phyloP scores from a whole-genome alignment of 1,140 invertebrate species.

The Agrypnia vestita region DNA sequence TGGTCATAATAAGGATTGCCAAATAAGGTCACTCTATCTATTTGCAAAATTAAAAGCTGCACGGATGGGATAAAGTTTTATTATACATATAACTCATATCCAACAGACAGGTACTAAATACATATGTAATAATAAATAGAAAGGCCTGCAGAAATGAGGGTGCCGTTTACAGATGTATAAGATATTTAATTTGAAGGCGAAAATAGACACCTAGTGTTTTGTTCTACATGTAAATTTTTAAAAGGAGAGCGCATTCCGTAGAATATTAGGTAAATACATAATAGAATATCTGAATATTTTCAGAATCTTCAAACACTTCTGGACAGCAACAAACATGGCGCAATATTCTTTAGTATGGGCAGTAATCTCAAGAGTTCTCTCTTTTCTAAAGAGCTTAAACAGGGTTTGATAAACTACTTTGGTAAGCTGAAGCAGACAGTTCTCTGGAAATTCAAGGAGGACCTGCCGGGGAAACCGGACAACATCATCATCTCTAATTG shows the following conservation, averaged over 20 bases:
- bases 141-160: too few species aligned
- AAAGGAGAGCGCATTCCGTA: too few species aligned
- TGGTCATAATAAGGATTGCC: too few species aligned
- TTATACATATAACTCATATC: too few species aligned
- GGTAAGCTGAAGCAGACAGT: constrained; percentile 74
- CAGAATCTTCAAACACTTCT: constrained; percentile 73
- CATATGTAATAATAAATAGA: too few species aligned
- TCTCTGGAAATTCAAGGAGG: constrained; percentile 80
- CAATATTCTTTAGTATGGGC: constrained; percentile 79
- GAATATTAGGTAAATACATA: too few species aligned
- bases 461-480: constrained; percentile 69
- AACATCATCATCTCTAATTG: constrained; percentile 80
- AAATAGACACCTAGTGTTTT: neutral
- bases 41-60: too few species aligned
- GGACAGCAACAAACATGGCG: constrained; percentile 73
- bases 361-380: constrained; percentile 73
- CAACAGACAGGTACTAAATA: too few species aligned
- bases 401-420: constrained; percentile 72
- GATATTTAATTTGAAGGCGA: neutral
- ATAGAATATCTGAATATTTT: neutral
- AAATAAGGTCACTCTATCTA: too few species aligned
- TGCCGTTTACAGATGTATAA: too few species aligned
- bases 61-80: too few species aligned
- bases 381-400: constrained; percentile 69
- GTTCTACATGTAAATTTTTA: neutral